Conservation (phyloP, 2,113 vertebrate species). For the Atlantisia rogersi region DNA sequence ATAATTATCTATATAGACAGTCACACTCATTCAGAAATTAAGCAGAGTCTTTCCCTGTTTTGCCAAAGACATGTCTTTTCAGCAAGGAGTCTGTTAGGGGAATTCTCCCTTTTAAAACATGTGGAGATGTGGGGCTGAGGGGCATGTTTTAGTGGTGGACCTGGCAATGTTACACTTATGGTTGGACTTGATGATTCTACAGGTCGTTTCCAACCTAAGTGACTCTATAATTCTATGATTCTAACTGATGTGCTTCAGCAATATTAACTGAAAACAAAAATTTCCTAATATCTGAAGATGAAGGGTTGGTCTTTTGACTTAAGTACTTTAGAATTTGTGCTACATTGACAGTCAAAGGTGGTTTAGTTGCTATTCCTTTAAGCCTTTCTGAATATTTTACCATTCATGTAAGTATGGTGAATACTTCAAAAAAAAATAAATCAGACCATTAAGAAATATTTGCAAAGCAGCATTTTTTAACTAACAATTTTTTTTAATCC, state of each 20-base stretch:
- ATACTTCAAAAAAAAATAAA: neutral
- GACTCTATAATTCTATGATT: neutral
- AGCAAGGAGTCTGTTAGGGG: neutral
- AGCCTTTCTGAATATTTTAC: neutral
- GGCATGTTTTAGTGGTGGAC: neutral
- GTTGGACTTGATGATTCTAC: neutral
- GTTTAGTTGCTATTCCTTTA: neutral
- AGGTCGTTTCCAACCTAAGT: neutral
- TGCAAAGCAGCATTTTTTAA: neutral
- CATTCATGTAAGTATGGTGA: neutral
- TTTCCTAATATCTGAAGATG: neutral
- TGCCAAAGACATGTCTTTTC: neutral
- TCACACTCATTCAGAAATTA: constrained; percentile 2
- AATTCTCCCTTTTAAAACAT: neutral
- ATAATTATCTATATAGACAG: neutral
- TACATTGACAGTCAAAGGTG: neutral
- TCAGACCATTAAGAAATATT: neutral
- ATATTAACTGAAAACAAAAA: neutral
- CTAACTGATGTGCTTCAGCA: neutral
- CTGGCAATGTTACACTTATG: neutral
- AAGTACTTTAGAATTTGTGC: neutral
- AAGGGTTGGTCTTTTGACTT: rapidly evolving
- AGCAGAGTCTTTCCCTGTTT: neutral
- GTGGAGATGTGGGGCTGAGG: neutral
- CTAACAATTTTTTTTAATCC: neutral